Percentiles rank a stretch among this genome's conserved stretches.
phyloP scores from a whole-genome alignment of 1,140 invertebrate genomes.

The Drosophila ohnishii region DNA sequence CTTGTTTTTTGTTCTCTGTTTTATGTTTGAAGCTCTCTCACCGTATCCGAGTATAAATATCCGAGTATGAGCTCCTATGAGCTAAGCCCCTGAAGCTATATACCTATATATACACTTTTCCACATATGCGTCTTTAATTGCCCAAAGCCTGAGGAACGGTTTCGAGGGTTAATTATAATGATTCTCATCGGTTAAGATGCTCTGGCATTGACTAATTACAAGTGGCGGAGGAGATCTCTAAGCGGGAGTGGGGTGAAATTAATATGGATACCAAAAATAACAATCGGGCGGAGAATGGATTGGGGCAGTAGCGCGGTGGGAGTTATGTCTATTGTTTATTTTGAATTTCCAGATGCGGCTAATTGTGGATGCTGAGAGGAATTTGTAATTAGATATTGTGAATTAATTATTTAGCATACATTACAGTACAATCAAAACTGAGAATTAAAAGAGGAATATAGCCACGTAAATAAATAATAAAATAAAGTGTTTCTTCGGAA shows the following conservation, averaged over 20 bases:
- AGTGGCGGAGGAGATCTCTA: slow-evolving; percentile 16
- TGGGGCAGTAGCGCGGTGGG: not conserved
- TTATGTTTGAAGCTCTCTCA: slow-evolving; percentile 27
- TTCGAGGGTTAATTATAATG: slow-evolving; percentile 77
- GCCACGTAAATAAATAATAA: not conserved
- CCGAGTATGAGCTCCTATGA: slow-evolving; percentile 51
- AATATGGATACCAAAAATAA: slow-evolving; percentile 20
- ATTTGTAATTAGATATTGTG: slow-evolving; percentile 30
- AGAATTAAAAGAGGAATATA: not conserved
- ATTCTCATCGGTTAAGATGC: slow-evolving; percentile 45
- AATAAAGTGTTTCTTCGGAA: not conserved
- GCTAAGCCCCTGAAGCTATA: slow-evolving; percentile 56
- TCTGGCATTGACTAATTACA: slow-evolving; percentile 43
- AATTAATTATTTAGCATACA: slow-evolving; percentile 6
- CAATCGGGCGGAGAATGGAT: not conserved
- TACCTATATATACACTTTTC: slow-evolving; percentile 17
- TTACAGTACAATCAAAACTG: not conserved
- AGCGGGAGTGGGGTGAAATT: slow-evolving; percentile 12
- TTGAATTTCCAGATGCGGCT: slow-evolving; percentile 15
- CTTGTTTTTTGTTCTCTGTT: slow-evolving; percentile 9
- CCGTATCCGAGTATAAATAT: slow-evolving; percentile 18
- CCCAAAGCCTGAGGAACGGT: slow-evolving; percentile 35
- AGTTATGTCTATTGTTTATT: slow-evolving; percentile 30
- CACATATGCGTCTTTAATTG: slow-evolving; percentile 31
- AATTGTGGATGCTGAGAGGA: slow-evolving; percentile 26